Evolutionary conservation across 37 sponge, comb jelly and placozoan genomes (phyloP).

Genomic region (Chondrosia reniformis): DNA sequence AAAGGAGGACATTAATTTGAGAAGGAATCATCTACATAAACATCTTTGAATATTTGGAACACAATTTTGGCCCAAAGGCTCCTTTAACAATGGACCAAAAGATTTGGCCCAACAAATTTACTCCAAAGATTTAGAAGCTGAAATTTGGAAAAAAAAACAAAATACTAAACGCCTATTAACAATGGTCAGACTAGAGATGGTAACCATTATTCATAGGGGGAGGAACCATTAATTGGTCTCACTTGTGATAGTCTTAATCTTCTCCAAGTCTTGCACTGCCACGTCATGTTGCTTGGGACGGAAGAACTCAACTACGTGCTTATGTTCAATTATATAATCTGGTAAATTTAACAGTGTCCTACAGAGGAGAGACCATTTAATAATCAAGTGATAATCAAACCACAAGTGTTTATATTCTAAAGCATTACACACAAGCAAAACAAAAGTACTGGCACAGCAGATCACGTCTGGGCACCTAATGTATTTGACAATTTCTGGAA

Average conservation of each 20-base stretch:
- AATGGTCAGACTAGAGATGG: no score
- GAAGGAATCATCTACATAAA: no score
- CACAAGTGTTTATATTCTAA: neutral
- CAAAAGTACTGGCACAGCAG: no score
- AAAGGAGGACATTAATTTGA: no score
- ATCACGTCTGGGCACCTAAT: conserved; percentile 57
- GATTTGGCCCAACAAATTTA: no score
- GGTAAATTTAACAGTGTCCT: conserved; percentile 63
- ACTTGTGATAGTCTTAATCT: conserved; percentile 70
- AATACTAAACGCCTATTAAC: no score
- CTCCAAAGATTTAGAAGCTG: no score
- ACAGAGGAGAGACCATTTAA: neutral
- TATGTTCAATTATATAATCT: conserved; percentile 23
- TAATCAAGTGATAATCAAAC: neutral
- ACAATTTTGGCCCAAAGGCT: no score
- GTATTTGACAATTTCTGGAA: conserved; percentile 70
- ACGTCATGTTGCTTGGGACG: conserved; percentile 42
- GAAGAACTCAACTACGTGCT: conserved; percentile 73
- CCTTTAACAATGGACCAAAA: no score
- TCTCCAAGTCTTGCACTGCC: conserved; percentile 47
- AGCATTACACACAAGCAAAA: neutral
- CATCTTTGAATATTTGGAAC: no score
- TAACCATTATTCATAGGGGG: no score
- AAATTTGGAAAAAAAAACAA: no score
- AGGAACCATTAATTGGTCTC: neutral